Percentiles rank a stretch among this genome's conserved stretches.
Evolutionary conservation across 2,113 vertebrate species (phyloP).

Genomic region (Marmota monax): DNA sequence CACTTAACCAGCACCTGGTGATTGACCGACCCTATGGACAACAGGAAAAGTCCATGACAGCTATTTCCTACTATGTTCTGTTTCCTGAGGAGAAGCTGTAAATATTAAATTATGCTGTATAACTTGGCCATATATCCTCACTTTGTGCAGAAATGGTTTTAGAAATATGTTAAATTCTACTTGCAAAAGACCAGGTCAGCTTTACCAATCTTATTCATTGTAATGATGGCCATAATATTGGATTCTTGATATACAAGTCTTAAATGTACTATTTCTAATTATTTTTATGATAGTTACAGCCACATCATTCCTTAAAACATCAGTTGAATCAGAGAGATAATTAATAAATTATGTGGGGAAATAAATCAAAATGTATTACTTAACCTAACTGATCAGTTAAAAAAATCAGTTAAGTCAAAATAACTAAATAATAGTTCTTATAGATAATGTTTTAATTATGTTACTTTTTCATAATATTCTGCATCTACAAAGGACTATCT

Average conservation of each 20-base stretch:
- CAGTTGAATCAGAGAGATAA: not conserved
- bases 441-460: slow-evolving; percentile 11
- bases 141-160: not conserved
- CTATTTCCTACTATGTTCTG: not conserved
- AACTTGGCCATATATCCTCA: not conserved
- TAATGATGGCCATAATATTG: not conserved
- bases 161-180: slow-evolving; percentile 9
- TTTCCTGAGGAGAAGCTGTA: not conserved
- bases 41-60: not conserved
- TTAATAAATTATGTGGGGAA: not conserved
- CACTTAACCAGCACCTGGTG: not conserved
- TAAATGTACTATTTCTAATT: slow-evolving; percentile 28
- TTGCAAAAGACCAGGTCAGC: not conserved
- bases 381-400: not conserved
- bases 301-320: not conserved
- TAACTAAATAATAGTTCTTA: not conserved
- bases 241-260: not conserved
- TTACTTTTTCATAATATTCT: slow-evolving; percentile 36
- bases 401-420: slow-evolving; percentile 50
- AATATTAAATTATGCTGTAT: not conserved
- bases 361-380: slow-evolving; percentile 23
- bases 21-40: not conserved
- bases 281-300: not conserved
- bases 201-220: not conserved
- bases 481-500: not conserved